phyloP scores from a whole-genome alignment of 1,140 invertebrate genomes.

The Drosophila kohkoa region DNA sequence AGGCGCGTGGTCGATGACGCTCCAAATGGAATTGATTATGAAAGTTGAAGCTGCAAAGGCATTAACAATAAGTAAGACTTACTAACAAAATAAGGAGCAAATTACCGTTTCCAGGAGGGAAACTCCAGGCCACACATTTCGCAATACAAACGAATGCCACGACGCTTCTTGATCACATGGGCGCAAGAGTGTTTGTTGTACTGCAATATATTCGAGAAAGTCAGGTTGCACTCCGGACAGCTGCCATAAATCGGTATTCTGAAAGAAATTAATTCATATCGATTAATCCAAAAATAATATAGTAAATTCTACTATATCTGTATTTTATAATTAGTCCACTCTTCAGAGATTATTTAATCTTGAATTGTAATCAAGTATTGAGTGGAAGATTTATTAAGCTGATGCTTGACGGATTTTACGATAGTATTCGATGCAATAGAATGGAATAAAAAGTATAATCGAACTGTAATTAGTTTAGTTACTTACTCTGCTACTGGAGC shows the following conservation, averaged over 20 bases:
- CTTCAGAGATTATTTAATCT: too few species aligned
- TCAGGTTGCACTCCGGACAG: constrained; percentile 73
- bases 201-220: constrained; percentile 71
- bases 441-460: background rate
- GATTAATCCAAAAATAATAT: too few species aligned
- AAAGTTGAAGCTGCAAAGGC: constrained; percentile 65
- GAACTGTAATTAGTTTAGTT: background rate
- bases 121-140: constrained; percentile 73
- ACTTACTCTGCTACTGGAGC: constrained; percentile 70
- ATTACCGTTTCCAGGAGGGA: constrained; percentile 76
- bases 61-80: background rate
- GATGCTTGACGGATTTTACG: too few species aligned
- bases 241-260: constrained; percentile 75
- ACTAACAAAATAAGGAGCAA: background rate
- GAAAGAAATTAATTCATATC: background rate
- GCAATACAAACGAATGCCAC: constrained; percentile 60
- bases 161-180: constrained; percentile 62
- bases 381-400: too few species aligned
- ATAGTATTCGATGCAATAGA: too few species aligned
- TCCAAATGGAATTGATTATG: constrained; percentile 81
- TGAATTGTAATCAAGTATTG: too few species aligned
- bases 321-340: too few species aligned
- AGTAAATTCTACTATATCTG: too few species aligned
- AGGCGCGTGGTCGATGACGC: constrained; percentile 66
- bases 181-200: constrained; percentile 82